A percentile compares a stretch with the other conserved stretches of the same genome.
These are phyloP conservation scores for Clarias batrachus DNA, from an alignment of 2,113 vertebrate genomes.

Conservation along the genomic window DNA sequence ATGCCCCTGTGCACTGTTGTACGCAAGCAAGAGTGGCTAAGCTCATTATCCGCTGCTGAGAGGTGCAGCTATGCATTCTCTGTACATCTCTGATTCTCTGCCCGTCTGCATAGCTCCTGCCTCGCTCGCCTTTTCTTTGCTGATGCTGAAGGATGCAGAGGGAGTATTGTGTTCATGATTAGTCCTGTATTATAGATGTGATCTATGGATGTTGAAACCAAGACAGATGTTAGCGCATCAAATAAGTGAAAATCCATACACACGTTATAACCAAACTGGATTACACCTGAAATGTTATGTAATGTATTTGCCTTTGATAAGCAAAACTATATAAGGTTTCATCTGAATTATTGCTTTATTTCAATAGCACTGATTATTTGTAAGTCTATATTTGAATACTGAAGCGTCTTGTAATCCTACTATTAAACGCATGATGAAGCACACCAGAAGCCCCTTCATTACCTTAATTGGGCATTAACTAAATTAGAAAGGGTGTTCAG, in stretches of 20 bases:
- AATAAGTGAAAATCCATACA: background rate
- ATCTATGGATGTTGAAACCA: slow-evolving; percentile 12
- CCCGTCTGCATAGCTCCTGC: background rate
- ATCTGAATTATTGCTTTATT: background rate
- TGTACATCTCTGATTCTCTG: background rate
- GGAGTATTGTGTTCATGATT: slow-evolving; percentile 3
- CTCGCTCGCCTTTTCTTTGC: background rate
- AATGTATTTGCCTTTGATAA: background rate
- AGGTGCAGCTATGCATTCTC: slow-evolving; percentile 26
- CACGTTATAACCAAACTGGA: background rate
- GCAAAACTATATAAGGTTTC: background rate
- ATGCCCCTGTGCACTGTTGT: slow-evolving; percentile 71
- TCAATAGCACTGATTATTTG: background rate
- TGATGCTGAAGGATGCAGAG: background rate
- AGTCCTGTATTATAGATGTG: background rate
- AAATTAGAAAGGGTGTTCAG: background rate
- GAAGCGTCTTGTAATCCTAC: background rate
- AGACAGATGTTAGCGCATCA: background rate
- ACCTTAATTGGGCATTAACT: background rate
- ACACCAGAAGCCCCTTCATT: background rate
- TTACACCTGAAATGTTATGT: background rate
- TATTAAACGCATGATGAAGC: background rate
- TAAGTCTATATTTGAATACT: background rate
- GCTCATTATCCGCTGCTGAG: slow-evolving; percentile 70
- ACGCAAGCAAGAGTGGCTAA: slow-evolving; percentile 66